These are phyloP conservation scores for Scartelaos histophorus DNA, from an alignment of 2,113 vertebrate species.

Conservation along the genomic window DNA sequence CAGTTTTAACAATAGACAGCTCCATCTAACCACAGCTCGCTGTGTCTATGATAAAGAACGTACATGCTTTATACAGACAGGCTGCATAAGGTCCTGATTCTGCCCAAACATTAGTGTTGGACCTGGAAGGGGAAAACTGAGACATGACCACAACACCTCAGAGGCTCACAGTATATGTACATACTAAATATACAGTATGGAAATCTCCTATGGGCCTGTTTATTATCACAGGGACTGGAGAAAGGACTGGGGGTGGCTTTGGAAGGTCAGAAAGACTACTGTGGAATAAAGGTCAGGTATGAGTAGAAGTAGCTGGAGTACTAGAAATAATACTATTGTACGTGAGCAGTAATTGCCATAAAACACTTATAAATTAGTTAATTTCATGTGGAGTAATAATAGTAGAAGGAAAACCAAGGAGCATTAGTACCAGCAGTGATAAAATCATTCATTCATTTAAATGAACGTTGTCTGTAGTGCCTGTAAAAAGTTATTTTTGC, in stretches of 20 bases:
- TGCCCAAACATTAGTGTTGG: conserved; percentile 11
- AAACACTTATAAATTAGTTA: too few species aligned
- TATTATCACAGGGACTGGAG: background rate
- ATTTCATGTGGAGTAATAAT: too few species aligned
- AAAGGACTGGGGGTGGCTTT: background rate
- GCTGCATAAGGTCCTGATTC: background rate
- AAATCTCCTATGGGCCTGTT: background rate
- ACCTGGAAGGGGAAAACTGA: background rate
- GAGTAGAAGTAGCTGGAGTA: background rate
- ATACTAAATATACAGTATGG: background rate
- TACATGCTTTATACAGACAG: background rate
- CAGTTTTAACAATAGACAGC: background rate
- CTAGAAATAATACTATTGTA: too few species aligned
- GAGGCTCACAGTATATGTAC: background rate
- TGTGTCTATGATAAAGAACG: background rate
- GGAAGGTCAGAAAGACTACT: background rate
- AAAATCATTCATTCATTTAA: too few species aligned
- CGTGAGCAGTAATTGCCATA: too few species aligned
- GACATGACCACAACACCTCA: background rate
- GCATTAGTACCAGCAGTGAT: too few species aligned
- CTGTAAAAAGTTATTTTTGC: too few species aligned
- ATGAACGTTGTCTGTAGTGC: too few species aligned
- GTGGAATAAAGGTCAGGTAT: background rate
- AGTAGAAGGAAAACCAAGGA: too few species aligned
- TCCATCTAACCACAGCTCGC: background rate